Conservation (phyloP, 2,888 invertebrate genomes). For the Nomada lathburiana region DNA sequence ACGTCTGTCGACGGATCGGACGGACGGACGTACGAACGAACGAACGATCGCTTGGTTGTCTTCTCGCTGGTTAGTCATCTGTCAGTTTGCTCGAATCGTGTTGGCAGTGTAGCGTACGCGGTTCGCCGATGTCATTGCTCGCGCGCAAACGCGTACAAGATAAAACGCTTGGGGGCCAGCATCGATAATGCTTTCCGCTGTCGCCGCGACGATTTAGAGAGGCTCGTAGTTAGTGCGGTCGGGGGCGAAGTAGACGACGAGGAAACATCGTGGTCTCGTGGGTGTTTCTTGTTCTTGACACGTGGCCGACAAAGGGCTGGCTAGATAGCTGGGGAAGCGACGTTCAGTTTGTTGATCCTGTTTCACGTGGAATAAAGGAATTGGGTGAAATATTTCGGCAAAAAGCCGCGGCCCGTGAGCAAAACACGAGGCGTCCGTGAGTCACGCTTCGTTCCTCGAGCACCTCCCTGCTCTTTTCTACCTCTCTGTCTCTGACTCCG, state of each 20-base stretch:
- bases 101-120: background rate
- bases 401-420: conserved; percentile 10
- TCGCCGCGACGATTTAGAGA: background rate
- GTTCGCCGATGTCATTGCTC: conserved; percentile 2
- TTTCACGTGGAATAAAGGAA: background rate
- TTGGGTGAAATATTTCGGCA: conserved; percentile 24
- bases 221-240: background rate
- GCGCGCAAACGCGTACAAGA: background rate
- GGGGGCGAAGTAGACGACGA: background rate
- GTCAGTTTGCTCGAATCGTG: background rate
- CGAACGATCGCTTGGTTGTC: conserved; percentile 28
- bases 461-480: conserved; percentile 36
- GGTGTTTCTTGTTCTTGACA: conserved; percentile 31
- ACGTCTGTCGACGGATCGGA: conserved; percentile 53
- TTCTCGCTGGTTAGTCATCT: background rate
- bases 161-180: background rate
- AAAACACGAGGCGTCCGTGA: conserved; percentile 61
- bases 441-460: conserved; percentile 52
- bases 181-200: background rate
- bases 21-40: conserved; percentile 2
- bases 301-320: conserved; percentile 21
- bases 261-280: background rate
- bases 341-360: background rate
- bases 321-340: background rate
- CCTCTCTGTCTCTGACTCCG: conserved; percentile 25